A percentile compares a stretch with the other conserved stretches of the same genome.
Conservation (phyloP, 2,113 vertebrate genomes). For the Orientallactaga bullata region DNA sequence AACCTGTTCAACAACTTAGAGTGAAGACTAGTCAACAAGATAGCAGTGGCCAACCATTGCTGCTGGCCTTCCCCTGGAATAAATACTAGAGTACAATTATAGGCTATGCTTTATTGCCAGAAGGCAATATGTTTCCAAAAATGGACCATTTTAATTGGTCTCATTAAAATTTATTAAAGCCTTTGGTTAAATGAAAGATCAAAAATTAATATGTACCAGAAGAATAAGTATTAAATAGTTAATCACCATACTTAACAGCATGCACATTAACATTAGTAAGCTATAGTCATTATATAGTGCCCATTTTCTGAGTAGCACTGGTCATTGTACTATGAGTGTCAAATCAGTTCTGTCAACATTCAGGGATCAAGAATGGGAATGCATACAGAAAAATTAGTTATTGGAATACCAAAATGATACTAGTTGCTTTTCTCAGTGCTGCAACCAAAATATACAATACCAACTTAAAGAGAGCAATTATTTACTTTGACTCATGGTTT, state of each 20-base stretch:
- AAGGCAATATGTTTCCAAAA: not conserved
- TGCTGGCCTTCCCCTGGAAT: not conserved
- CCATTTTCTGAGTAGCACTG: not conserved
- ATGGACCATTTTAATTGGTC: not conserved
- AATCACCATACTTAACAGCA: constrained; percentile 34
- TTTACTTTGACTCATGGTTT: not conserved
- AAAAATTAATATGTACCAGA: constrained; percentile 16
- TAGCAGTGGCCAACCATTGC: not conserved
- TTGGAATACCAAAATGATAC: not conserved
- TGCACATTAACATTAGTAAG: constrained; percentile 4
- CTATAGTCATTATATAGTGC: not conserved
- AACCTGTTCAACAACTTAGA: constrained; percentile 62
- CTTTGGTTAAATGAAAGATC: not conserved
- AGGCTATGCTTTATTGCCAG: not conserved
- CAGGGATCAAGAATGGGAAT: not conserved
- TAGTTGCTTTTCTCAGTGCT: not conserved
- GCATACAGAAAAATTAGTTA: not conserved
- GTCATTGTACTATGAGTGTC: not conserved
- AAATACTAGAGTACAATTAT: not conserved
- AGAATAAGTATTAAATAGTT: not conserved
- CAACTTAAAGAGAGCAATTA: not conserved
- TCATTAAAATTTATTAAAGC: constrained; percentile 49
- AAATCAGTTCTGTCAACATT: not conserved
- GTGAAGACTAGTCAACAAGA: not conserved
- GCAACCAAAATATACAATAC: not conserved